Base-by-base conservation (phyloP, 1,140 invertebrate genomes). In the Araneus ventricosus region DNA sequence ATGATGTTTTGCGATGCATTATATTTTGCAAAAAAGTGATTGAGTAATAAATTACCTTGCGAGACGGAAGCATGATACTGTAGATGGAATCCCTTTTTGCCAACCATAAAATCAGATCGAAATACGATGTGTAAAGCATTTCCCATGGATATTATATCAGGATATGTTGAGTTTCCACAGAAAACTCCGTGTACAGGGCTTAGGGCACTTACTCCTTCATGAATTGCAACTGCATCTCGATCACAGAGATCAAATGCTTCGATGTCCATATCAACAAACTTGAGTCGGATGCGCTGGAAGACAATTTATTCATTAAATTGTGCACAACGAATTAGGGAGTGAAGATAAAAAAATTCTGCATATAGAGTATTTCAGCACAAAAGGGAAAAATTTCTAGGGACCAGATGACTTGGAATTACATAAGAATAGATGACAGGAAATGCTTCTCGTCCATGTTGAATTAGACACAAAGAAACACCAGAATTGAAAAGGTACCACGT, bases 21-120 rank as follows among this genome's bases (percentile, higher is more conserved):
- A 52, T 37, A 20, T n/a, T 41, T 61, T 27, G 45, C 34, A 90
- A 57, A 37, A 1, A 41, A 52, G 14, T 52, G 45, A 17, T 14
- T 8, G 10, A 52, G n/a, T 57, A 61, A 59, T 82, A 63, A 14
- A 75, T 92, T 75, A 92, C 90, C 52, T 52, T 86, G 59, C 4
- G 14, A 22, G 8, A 34, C 34, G 24, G 57, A 22, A 30, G 61
- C n/a, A 24, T 63, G n/a, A 57, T 79, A 93, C 14, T 63, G 27
- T 7, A 93, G 8, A 27, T 93, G 92, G 61, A 93, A 93, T n/a
- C 92, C 92, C 59, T 59, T 87, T 27, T 27, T 52, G 7, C 34
- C 30, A 37, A 39, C 41, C 45, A 93, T 87, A 61, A 93, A 93
- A 61, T 93, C 85, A 34, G 30, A 37, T 1, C 70, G 45, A 30